phyloP scores from a whole-genome alignment of 2,888 invertebrate species.

The Lasioglossum malachurum region DNA sequence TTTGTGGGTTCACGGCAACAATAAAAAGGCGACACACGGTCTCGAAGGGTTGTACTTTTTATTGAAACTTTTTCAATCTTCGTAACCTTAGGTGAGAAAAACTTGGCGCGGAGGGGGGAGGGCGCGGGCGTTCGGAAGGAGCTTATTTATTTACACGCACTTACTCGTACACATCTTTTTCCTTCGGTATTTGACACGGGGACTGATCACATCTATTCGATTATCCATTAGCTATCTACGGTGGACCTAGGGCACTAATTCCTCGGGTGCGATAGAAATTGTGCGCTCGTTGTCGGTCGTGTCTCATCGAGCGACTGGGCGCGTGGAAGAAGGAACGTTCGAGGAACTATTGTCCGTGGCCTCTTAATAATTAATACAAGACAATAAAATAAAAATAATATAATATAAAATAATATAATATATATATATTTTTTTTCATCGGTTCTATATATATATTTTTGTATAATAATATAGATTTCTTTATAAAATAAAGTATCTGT shows the following conservation, averaged over 20 bases:
- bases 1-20: slow-evolving; percentile 34
- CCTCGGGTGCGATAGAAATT: slow-evolving; percentile 29
- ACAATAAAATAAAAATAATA: slow-evolving; percentile 76
- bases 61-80: slow-evolving; percentile 80
- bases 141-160: slow-evolving; percentile 81
- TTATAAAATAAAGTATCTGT: slow-evolving; percentile 83
- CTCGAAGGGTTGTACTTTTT: slow-evolving; percentile 81
- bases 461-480: slow-evolving; percentile 78
- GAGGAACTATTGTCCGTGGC: slow-evolving; percentile 72
- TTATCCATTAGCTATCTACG: slow-evolving; percentile 73
- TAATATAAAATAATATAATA: slow-evolving; percentile 72
- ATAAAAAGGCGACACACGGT: slow-evolving; percentile 29
- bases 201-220: slow-evolving; percentile 67
- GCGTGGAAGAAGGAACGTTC: slow-evolving; percentile 22
- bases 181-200: slow-evolving; percentile 64
- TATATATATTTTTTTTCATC: slow-evolving; percentile 73
- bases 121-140: slow-evolving; percentile 66
- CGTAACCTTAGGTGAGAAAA: slow-evolving; percentile 69
- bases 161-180: slow-evolving; percentile 70
- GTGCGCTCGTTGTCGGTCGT: background rate
- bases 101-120: slow-evolving; percentile 27
- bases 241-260: slow-evolving; percentile 73
- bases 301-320: background rate
- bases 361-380: slow-evolving; percentile 69
- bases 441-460: slow-evolving; percentile 60